Evolutionary conservation across 2,113 vertebrate species (phyloP), one percentile per base, ranked within the genome.

Genomic region (Petromus typicus): DNA sequence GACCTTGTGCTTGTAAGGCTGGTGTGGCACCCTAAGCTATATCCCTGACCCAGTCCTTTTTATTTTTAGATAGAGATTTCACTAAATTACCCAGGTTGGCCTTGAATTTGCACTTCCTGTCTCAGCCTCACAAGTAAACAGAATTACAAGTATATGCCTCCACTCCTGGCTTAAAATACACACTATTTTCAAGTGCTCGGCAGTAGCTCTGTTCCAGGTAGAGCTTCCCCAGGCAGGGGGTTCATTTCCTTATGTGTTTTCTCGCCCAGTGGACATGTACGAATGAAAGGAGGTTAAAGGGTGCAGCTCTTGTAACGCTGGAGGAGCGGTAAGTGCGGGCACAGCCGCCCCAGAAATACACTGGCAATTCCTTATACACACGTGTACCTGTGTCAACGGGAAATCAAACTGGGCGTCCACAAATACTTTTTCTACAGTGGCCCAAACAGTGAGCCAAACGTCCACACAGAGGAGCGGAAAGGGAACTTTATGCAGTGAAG

Each of bases 241-340:
- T 66, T 82, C 37, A n/a, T 27, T 69, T 54, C n/a, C 51, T 78
- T 66, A 25, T 89, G 37, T 48, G 32, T 91, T 25, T 95, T 82
- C 32, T 57, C 43, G 79, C 48, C 34, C 82, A 86, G 25, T 57
- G 66, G 40, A 57, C 48, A 82, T 32, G 56, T 17, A 25, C 79
- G 78, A 79, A 16, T 34, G 43, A 82, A 92, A 89, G 92, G 37
- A 59, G 82, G 43, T 88, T 57, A 87, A 73, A 63, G 48, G 75
- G 76, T 22, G 48, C 12, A 18, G 17, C 32, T 71, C 37, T 59
- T 7, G 27, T 45, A 91, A 71, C 30, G n/a, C n/a, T n/a, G n/a
- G n/a, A n/a, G n/a, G n/a, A n/a, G n/a, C n/a, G n/a, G n/a, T n/a
- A n/a, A n/a, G n/a, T 88, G 43, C 54, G 34, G 27, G 51, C 67